Evolutionary conservation across 2,113 vertebrate species (phyloP).

Genomic region (Lamprotornis superbus): DNA sequence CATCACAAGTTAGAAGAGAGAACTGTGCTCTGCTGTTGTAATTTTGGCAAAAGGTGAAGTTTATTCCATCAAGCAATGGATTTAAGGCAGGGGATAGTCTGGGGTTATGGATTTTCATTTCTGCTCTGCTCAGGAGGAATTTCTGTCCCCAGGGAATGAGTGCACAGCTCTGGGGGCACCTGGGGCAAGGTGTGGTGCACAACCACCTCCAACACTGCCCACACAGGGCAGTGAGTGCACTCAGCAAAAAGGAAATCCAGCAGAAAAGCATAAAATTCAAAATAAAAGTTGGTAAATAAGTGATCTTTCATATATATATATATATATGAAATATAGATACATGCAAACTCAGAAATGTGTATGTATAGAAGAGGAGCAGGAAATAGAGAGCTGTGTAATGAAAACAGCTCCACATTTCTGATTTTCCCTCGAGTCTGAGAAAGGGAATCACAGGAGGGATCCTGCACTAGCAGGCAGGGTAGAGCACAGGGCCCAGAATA

Average conservation of each 20-base stretch:
- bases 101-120: background rate
- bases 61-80: background rate
- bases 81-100: background rate
- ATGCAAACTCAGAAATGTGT: fast-evolving
- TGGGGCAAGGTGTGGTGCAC: fast-evolving
- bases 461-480: background rate
- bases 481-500: background rate
- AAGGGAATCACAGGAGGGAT: background rate
- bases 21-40: background rate
- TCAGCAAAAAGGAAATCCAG: background rate
- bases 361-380: background rate
- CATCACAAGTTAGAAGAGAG: background rate
- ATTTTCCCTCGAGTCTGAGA: background rate
- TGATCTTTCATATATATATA: too few species aligned
- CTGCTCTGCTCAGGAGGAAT: background rate
- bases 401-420: background rate
- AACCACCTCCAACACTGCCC: background rate
- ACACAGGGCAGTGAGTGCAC: too few species aligned
- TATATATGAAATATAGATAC: fast-evolving
- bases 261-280: background rate
- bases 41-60: background rate
- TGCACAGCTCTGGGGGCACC: background rate
- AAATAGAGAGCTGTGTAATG: background rate
- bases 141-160: background rate
- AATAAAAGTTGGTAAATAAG: background rate